Percentiles rank a stretch among this genome's conserved stretches.
Evolutionary conservation across 1,140 invertebrate genomes (phyloP).

Genomic region (Ooceraea biroi): DNA sequence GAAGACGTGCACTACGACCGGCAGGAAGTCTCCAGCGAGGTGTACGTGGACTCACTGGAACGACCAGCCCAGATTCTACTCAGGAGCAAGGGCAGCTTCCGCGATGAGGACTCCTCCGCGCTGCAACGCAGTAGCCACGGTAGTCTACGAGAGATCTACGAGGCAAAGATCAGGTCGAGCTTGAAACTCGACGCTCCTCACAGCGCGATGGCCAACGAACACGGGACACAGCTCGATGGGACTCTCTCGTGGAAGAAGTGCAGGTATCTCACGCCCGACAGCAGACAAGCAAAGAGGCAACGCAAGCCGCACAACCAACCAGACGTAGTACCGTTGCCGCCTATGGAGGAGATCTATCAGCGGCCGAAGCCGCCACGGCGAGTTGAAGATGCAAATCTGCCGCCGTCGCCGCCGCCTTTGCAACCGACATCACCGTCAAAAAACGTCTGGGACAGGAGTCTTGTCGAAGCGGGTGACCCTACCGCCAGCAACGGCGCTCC

Average conservation of each 20-base stretch:
- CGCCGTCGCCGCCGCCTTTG: conserved; percentile 78
- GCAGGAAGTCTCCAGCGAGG: conserved; percentile 80
- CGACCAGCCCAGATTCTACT: conserved; percentile 87
- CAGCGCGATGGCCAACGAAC: neutral
- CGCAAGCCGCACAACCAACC: conserved; percentile 86
- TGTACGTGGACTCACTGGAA: conserved; percentile 87
- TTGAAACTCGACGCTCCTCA: conserved; percentile 65
- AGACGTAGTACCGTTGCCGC: conserved; percentile 88
- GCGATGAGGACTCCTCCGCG: conserved; percentile 81
- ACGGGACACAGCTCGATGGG: too few species aligned
- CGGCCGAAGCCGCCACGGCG: conserved; percentile 87
- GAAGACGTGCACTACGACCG: conserved; percentile 80
- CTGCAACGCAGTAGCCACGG: conserved; percentile 87
- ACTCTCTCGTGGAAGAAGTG: conserved; percentile 77
- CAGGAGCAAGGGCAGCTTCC: conserved; percentile 88
- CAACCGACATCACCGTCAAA: conserved; percentile 86
- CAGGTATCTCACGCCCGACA: conserved; percentile 78
- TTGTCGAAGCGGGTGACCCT: conserved; percentile 82
- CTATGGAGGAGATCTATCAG: conserved; percentile 88
- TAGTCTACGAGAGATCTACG: conserved; percentile 91
- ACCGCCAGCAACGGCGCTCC: conserved; percentile 82
- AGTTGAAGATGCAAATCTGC: conserved; percentile 79
- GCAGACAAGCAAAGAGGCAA: conserved; percentile 89
- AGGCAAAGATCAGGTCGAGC: conserved; percentile 85
- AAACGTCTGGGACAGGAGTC: conserved; percentile 89